phyloP scores from a whole-genome alignment of 2,888 invertebrate genomes.

The Morpho helenor region DNA sequence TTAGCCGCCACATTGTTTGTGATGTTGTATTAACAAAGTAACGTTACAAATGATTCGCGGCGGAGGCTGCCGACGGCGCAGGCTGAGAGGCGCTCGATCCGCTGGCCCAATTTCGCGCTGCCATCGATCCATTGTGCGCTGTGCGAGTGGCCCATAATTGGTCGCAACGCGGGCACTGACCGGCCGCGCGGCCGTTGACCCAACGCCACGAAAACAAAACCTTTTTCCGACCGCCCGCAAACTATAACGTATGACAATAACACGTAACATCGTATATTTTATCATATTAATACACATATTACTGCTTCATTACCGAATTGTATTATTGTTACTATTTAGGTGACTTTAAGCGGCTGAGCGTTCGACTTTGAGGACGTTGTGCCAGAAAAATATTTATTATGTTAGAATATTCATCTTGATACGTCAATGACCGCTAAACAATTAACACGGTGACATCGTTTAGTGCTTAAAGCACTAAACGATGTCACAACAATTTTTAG shows the following conservation, averaged over 20 bases:
- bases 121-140: slow-evolving; percentile 79
- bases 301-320: slow-evolving; percentile 3
- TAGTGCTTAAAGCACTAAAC: slow-evolving; percentile 2
- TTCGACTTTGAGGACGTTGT: slow-evolving; percentile 11
- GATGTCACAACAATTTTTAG: slow-evolving; percentile 24
- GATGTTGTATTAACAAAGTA: slow-evolving; percentile 3
- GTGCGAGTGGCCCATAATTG: slow-evolving; percentile 80
- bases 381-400: slow-evolving; percentile 14
- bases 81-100: slow-evolving; percentile 47
- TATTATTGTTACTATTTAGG: slow-evolving; percentile 3
- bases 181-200: slow-evolving; percentile 71
- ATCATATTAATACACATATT: slow-evolving; percentile 5
- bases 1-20: slow-evolving; percentile 1
- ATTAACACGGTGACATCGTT: slow-evolving; percentile 68
- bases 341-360: slow-evolving; percentile 8
- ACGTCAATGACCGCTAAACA: slow-evolving; percentile 55
- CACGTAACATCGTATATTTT: slow-evolving; percentile 1
- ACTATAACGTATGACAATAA: slow-evolving; percentile 24
- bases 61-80: slow-evolving; percentile 35
- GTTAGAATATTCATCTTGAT: slow-evolving; percentile 34
- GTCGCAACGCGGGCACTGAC: slow-evolving; percentile 76
- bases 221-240: slow-evolving; percentile 45
- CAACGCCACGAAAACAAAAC: slow-evolving; percentile 72
- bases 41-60: slow-evolving; percentile 5
- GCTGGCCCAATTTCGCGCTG: slow-evolving; percentile 74